Conservation (phyloP, 2,888 invertebrate species). For the Cheilosia vernalis region DNA sequence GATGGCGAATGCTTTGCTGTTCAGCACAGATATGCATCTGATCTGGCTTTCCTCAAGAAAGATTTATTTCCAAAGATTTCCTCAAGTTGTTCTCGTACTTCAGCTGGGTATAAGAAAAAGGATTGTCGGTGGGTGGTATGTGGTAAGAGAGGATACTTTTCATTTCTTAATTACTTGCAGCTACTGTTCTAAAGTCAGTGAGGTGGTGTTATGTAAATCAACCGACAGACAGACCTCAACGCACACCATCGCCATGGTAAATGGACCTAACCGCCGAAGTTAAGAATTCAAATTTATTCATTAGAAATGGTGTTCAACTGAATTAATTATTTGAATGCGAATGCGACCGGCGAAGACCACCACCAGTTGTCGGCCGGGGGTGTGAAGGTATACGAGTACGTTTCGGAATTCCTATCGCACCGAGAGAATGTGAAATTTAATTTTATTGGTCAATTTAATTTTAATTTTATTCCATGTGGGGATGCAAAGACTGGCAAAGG, state of each 20-base stretch:
- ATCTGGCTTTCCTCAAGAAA: conserved; percentile 24
- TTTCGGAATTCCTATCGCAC: conserved; percentile 22
- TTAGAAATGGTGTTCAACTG: conserved; percentile 58
- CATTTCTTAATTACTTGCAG: conserved; percentile 61
- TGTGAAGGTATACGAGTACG: conserved; percentile 2
- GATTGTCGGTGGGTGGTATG: conserved; percentile 22
- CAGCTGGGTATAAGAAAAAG: conserved; percentile 19
- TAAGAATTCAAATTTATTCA: conserved; percentile 73
- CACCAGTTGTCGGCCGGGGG: background rate
- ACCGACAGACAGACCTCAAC: conserved; percentile 24
- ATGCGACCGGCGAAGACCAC: conserved; percentile 28
- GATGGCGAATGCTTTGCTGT: conserved; percentile 28
- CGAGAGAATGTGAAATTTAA: conserved; percentile 30
- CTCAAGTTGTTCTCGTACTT: conserved; percentile 38
- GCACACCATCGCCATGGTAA: conserved; percentile 12
- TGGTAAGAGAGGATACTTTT: conserved; percentile 23
- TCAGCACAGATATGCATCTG: conserved; percentile 35
- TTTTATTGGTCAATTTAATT: conserved; percentile 70
- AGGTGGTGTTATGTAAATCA: conserved; percentile 60
- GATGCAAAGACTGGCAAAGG: background rate
- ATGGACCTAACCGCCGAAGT: conserved; percentile 50
- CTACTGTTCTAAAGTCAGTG: background rate
- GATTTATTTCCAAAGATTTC: conserved; percentile 64
- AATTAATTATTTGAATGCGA: conserved; percentile 60
- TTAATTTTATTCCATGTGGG: conserved; percentile 49